A percentile compares a stretch with the other conserved stretches of the same genome.
Evolutionary conservation across 2,888 invertebrate genomes (phyloP).

Genomic region (Rhamphomyia laevipes): DNA sequence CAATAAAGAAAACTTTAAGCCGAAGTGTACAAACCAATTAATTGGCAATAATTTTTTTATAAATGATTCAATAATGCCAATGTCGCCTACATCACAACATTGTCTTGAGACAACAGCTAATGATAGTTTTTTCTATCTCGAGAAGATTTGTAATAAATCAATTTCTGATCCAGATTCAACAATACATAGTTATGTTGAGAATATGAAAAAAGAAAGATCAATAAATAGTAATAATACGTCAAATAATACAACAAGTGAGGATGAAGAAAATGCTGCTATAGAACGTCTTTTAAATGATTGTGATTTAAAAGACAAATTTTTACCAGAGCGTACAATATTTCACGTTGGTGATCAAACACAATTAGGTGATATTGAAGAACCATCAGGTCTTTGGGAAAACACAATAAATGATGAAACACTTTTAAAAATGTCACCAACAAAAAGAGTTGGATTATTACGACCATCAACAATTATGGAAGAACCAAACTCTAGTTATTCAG

Average conservation of each 20-base stretch:
- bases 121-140: conserved; percentile 28
- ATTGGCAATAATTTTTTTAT: too few species aligned
- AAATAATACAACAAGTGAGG: conserved; percentile 7
- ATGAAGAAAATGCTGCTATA: conserved; percentile 23
- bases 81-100: background rate
- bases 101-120: conserved; percentile 10
- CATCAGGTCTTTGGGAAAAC: conserved; percentile 33
- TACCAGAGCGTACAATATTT: background rate
- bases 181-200: conserved; percentile 1
- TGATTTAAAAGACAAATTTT: conserved; percentile 14
- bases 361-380: conserved; percentile 32
- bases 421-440: conserved; percentile 27
- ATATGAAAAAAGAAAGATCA: conserved; percentile 3
- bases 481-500: conserved; percentile 18
- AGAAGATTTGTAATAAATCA: conserved; percentile 33
- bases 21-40: background rate
- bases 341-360: conserved; percentile 25
- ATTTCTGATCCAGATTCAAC: conserved; percentile 33
- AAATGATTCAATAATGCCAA: too few species aligned
- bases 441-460: conserved; percentile 32
- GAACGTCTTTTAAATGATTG: conserved; percentile 24
- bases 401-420: conserved; percentile 19
- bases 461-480: conserved; percentile 36
- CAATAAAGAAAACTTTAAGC: conserved; percentile 3
- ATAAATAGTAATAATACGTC: conserved; percentile 5